phyloP scores from a whole-genome alignment of 2,113 vertebrate genomes.

The Tetraodon nigroviridis region DNA sequence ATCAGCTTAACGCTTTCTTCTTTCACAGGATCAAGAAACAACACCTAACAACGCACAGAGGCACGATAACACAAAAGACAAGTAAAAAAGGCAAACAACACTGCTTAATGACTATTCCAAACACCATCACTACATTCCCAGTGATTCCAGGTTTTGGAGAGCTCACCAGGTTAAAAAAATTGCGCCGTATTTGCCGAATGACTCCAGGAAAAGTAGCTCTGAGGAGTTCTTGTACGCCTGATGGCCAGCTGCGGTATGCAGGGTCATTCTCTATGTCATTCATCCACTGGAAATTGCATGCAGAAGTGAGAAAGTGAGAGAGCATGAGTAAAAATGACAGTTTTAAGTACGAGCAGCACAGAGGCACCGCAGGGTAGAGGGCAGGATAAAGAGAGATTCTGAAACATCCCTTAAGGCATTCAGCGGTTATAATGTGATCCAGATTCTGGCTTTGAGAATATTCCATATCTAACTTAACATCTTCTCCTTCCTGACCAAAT shows the following conservation, averaged over 20 bases:
- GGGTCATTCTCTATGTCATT: constrained; percentile 91
- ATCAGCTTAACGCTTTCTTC: constrained; percentile 82
- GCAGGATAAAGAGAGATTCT: background rate
- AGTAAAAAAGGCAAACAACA: background rate
- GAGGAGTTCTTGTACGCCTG: constrained; percentile 84
- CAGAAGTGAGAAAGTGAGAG: background rate
- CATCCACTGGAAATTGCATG: constrained; percentile 79
- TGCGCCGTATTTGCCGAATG: constrained; percentile 85
- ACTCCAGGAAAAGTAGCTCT: constrained; percentile 82
- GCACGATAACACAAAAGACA: background rate
- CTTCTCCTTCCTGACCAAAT: too few species aligned
- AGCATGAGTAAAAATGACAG: background rate
- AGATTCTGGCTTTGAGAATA: background rate
- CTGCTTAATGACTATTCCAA: too few species aligned
- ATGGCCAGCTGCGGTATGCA: constrained; percentile 83
- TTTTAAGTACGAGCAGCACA: background rate
- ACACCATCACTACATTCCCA: too few species aligned
- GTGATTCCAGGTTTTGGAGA: background rate
- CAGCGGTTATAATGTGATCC: background rate
- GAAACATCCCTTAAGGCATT: background rate
- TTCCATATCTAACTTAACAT: background rate
- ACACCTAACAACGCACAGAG: constrained; percentile 73
- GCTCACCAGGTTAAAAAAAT: constrained; percentile 94
- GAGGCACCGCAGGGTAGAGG: background rate
- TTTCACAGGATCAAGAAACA: constrained; percentile 86